Evolutionary conservation across 2,113 vertebrate species (phyloP), one percentile per base, ranked within the genome.

Genomic region (Lagopus muta): DNA sequence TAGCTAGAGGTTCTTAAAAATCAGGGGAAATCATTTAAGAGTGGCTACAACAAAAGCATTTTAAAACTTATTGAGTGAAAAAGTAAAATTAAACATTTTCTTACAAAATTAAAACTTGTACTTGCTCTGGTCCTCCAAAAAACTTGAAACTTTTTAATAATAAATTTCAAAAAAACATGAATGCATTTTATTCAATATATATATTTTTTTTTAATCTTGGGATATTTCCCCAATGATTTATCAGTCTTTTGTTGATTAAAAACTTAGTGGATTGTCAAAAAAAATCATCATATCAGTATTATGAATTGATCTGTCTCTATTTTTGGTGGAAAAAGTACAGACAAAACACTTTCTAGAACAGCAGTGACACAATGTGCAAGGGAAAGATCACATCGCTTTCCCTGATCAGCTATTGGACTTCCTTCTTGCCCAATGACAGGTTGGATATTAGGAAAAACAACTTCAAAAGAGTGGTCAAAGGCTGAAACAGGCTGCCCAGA

Each of bases 1-100:
- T 81, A 83, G 65, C 52, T 69, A 62, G 32, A 27, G 9, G 28
- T 50, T 74, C 60, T 74, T 32, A 93, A 94, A 95, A 93, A 86
- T 73, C 14, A 9, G 45, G 47, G 55, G 22, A 76, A 86, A 94
- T 81, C 0, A 42, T 61, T 91, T 43, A 81, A 45, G 64, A 57
- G 30, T 71, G 2, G 18, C 8, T 89, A 85, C 58, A 66, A 82
- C 17, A 36, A 88, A 85, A 57, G 6, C 32, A 55, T 69, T 58
- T 91, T 25, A 43, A 65, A 80, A 48, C 3, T 9, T 82, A 61
- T 43, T 38, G 21, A 91, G 55, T 21, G 43, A 62, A 65, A 91
- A 86, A 27, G 8, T 70, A 54, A 83, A 94, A 42, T 5, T 22
- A n/a, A 50, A 69, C 5, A 4, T 69, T 87, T 81, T 38, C 34